These are phyloP conservation scores for Pterocles orientalis DNA, from an alignment of 2,113 vertebrate species.

Conservation along the genomic window DNA sequence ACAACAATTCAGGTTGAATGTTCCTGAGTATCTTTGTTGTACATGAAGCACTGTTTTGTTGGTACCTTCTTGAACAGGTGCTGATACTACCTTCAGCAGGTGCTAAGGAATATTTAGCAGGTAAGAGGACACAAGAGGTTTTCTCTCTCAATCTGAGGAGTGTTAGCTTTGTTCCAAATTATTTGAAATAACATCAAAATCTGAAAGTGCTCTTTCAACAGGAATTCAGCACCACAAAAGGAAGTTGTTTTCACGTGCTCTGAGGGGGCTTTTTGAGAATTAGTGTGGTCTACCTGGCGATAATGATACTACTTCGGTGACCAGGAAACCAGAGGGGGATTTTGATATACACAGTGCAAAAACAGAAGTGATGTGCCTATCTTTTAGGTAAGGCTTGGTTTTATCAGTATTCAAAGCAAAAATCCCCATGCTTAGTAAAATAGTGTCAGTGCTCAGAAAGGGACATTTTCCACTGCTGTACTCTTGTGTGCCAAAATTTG, in stretches of 20 bases:
- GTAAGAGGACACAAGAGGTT: neutral
- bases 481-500: rapidly evolving
- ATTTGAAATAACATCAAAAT: neutral
- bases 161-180: neutral
- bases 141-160: neutral
- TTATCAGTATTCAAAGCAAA: neutral
- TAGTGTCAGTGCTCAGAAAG: neutral
- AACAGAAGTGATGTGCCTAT: neutral
- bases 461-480: neutral
- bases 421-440: neutral
- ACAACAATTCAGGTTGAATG: neutral
- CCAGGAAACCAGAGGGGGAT: neutral
- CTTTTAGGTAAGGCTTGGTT: neutral
- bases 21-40: neutral
- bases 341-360: neutral
- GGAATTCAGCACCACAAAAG: neutral
- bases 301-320: neutral
- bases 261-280: neutral
- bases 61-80: neutral
- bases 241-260: neutral
- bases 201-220: neutral
- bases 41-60: neutral
- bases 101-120: neutral
- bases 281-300: neutral
- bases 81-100: neutral